Percentiles rank a stretch among this genome's conserved stretches.
Conservation (phyloP, 1,140 invertebrate genomes). For the Brachionus koreanus region DNA sequence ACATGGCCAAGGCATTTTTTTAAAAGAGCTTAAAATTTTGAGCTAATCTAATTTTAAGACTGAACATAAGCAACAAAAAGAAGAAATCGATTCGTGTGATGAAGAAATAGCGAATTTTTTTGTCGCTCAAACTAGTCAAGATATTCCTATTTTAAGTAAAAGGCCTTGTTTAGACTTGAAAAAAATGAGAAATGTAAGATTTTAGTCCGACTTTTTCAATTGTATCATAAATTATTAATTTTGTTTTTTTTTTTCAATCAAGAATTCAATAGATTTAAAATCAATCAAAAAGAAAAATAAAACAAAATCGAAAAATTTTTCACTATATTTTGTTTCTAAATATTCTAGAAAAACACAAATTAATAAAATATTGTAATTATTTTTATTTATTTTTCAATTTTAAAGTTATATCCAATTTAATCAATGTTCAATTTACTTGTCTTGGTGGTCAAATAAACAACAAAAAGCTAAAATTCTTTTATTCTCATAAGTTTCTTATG, state of each 20-base stretch:
- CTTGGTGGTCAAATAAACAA: not conserved
- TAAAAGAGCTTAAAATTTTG: not conserved
- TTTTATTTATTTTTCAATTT: not conserved
- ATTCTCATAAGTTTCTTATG: not conserved
- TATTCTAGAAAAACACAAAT: not conserved
- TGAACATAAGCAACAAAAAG: not conserved
- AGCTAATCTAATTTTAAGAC: not conserved
- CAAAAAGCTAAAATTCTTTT: not conserved
- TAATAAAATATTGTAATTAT: not conserved
- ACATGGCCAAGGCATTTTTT: not conserved
- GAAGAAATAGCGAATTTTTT: not conserved
- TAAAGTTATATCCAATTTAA: conserved; percentile 8
- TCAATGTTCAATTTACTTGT: not conserved
- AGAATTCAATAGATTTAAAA: conserved; percentile 14
- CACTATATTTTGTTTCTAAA: not conserved
- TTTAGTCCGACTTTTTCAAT: not conserved
- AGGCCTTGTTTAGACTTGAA: conserved; percentile 24
- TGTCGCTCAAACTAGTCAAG: not conserved
- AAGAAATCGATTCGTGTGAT: not conserved
- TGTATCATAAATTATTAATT: not conserved
- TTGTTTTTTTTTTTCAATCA: not conserved
- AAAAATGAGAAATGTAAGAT: conserved; percentile 40
- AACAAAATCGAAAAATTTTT: not conserved
- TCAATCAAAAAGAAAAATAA: conserved; percentile 3
- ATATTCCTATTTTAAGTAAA: not conserved